Base-by-base conservation (phyloP, 1,140 invertebrate genomes). In the Camponotus pennsylvanicus region DNA sequence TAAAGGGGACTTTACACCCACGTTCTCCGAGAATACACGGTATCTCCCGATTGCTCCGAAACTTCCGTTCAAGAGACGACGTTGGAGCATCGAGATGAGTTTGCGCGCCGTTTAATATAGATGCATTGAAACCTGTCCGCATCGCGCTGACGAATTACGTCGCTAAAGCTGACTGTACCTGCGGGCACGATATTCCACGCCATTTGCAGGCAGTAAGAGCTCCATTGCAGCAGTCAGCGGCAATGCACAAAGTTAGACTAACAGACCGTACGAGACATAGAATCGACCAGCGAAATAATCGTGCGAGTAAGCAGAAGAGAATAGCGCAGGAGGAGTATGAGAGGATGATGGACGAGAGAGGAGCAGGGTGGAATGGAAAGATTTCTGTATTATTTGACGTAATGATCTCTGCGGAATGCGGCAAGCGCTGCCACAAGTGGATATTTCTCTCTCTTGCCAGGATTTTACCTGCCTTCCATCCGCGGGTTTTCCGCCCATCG, bases 311-410 rank as follows among this genome's bases (percentile, higher is more conserved):
- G 77, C 55, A 37, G 37, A 32, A 40, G 21, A 49, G 27, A 52
- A 18, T 59, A 73, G 45, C 21, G 64, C 13, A 13, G 18, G 18
- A 27, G 27, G 2, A n/a, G 63, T 37, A 80, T 34, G 27, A 69
- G 52, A 57, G 71, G 40, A 55, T 21, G n/a, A 49, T 63, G 63
- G 21, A 59, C 55, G 64, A 49, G 8, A 59, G 27, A 27, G 64
- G 34, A 32, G 15, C 13, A 4, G 37, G n/a, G 18, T 69, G 45
- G 89, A 82, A 67, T 77, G 73, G 87, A 73, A 89, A 91, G 90
- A 91, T 90, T 88, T 90, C 89, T 91, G 90, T 27, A 27, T 91
- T 91, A 90, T 91, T 91, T 84, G 90, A 91, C 71, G 87, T 91
- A 91, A 91, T 91, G 90, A 91, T 91, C 90, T 88, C 86, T 55